Percentiles rank a stretch among this genome's conserved stretches.
phyloP scores from a whole-genome alignment of 2,113 vertebrate species.

The Opisthocomus hoazin region DNA sequence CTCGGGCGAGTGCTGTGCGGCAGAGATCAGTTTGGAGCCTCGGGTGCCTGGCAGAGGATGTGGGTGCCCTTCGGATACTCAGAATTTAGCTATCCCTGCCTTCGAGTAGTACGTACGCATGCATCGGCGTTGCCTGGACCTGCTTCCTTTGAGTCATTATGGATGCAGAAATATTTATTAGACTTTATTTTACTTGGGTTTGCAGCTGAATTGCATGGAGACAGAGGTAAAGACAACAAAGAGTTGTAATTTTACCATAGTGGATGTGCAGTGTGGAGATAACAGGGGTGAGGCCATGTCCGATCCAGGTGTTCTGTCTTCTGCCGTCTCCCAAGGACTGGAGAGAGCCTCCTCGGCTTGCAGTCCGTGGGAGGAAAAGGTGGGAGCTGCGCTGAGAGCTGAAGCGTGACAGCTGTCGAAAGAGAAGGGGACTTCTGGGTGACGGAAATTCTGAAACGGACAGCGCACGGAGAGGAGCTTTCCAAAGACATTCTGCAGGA shows the following conservation, averaged over 20 bases:
- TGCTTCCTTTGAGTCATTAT: not conserved
- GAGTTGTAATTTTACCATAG: not conserved
- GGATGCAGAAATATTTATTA: not conserved
- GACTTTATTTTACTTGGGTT: not conserved
- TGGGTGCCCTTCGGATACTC: fast-evolving
- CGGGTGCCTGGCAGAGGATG: not conserved
- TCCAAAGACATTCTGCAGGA: slow-evolving; percentile 23
- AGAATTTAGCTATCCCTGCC: not conserved
- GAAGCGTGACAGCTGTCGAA: not conserved
- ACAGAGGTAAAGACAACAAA: not conserved
- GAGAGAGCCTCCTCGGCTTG: not conserved
- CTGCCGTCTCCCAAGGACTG: not conserved
- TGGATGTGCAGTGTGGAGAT: not conserved
- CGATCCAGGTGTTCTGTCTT: not conserved
- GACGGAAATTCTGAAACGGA: not conserved
- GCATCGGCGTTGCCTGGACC: not conserved
- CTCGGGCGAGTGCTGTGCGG: fast-evolving
- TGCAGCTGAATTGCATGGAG: fast-evolving
- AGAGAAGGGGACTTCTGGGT: not conserved
- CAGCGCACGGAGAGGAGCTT: slow-evolving; percentile 9
- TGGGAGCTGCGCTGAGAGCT: not conserved
- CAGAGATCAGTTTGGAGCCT: not conserved
- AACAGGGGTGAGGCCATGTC: not conserved
- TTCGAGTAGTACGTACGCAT: fast-evolving
- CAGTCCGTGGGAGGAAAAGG: not conserved